Evolutionary conservation across 2,888 invertebrate genomes (phyloP), one percentile per base, ranked within the genome.

Genomic region (Allolobophora icterica): DNA sequence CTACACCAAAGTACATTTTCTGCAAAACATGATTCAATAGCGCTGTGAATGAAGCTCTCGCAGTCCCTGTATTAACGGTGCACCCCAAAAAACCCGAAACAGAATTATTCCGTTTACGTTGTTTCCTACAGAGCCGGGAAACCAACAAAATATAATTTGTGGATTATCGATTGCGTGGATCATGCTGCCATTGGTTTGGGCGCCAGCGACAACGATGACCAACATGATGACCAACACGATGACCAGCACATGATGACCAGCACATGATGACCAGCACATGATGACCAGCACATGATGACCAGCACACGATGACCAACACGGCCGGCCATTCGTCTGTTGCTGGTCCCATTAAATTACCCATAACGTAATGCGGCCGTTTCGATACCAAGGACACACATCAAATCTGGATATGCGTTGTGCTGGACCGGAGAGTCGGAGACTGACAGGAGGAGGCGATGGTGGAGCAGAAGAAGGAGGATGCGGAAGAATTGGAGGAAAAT

Each of bases 281-380:
- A n/a, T n/a, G n/a, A n/a, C n/a, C n/a, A n/a, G n/a, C n/a, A n/a
- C n/a, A n/a, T n/a, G n/a, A n/a, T n/a, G n/a, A n/a, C n/a, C n/a
- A n/a, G n/a, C n/a, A n/a, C n/a, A n/a, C n/a, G n/a, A n/a, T n/a
- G n/a, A n/a, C n/a, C n/a, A n/a, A n/a, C n/a, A n/a, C n/a, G n/a
- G n/a, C n/a, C n/a, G n/a, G 71, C n/a, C n/a, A 17, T 71, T 71
- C n/a, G 71, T 71, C 71, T 71, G 71, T 71, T 71, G 71, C 71
- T 71, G 30, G 71, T n/a, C n/a, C 71, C 71, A n/a, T n/a, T 71
- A 71, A 71, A 71, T 71, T 71, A 71, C 71, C 71, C 71, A 71
- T 15, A 71, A 71, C 5, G 71, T 71, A 71, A 71, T 71, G 71
- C 71, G 13, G n/a, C n/a, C n/a, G 71, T 30, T 71, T 71, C 71